Evolutionary conservation across 2,888 invertebrate genomes (phyloP), one percentile per base, ranked within the genome.

Genomic region (Tanytarsus gracilentus): DNA sequence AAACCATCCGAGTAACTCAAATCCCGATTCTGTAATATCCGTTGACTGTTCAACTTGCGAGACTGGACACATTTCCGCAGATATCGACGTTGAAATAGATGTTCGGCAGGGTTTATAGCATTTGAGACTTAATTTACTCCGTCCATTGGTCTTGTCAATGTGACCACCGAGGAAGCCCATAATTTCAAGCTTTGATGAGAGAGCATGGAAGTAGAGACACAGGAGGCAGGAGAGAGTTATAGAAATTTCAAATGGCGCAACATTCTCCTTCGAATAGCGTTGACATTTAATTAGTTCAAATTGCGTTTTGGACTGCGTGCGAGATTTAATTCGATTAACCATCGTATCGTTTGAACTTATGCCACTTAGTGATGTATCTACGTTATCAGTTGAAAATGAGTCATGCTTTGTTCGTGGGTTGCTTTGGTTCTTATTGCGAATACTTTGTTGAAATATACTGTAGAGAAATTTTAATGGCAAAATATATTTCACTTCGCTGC

Each of bases 21-120:
- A 68, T 3, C 79, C 79, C 16, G 69, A 69, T 9, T 67, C 63
- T 4, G 73, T 72, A 25, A 87, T 77, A 27, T 67, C 68, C 64
- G 81, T 80, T 58, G 81, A 80, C 2, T 85, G 84, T 63, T 70
- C 71, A 4, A 82, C 78, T 68, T 86, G 82, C 3, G 81, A 81
- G 18, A 83, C 77, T 1, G 86, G 85, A 66, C 86, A 86, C 85
- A 87, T 86, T 65, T 88, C 87, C 69, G 87, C 87, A 72, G 85
- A 85, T 60, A 84, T 82, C 5, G 78, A 75, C 59, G 79, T 79
- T 59, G 81, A 80, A 25, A 78, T 77, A 18, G 81, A 76, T 64
- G 85, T 86, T 60, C 76, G 75, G 65, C 85, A 85, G 0, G 83
- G 81, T 14, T 79, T 75, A 68, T 86, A 85, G 61, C 75, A 72